Percentiles rank a stretch among this genome's conserved stretches.
Conservation (phyloP, 2,888 invertebrate species). For the Diogma glabrata region DNA sequence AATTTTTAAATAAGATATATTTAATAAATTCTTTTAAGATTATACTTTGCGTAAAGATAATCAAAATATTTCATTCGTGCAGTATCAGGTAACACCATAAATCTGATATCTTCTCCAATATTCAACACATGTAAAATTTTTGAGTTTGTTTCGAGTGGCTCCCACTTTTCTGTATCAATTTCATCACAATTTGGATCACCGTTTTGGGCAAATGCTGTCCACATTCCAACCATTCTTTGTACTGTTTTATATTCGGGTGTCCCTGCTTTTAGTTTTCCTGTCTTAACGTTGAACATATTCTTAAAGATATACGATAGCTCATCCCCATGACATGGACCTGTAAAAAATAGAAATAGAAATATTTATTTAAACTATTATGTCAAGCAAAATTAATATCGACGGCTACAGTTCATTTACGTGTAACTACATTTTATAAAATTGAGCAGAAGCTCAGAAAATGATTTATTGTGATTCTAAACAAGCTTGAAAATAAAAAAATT, state of each 20-base stretch:
- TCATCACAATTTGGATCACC: slow-evolving; percentile 31
- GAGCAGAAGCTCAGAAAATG: too few relatives aligned
- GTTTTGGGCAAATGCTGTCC: slow-evolving; percentile 51
- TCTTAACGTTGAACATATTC: background rate
- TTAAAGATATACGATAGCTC: slow-evolving; percentile 43
- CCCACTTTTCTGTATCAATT: background rate
- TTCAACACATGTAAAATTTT: background rate
- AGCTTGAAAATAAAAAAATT: too few relatives aligned
- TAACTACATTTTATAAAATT: too few relatives aligned
- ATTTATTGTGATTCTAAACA: too few relatives aligned
- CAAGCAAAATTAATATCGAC: too few relatives aligned
- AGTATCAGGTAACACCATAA: background rate
- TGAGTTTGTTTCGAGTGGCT: background rate
- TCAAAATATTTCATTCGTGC: background rate
- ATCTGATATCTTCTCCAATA: background rate
- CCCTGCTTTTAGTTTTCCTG: slow-evolving; percentile 17
- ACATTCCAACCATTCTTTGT: slow-evolving; percentile 40
- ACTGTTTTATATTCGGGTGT: slow-evolving; percentile 29
- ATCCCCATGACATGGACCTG: slow-evolving; percentile 35
- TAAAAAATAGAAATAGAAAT: too few relatives aligned
- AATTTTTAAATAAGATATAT: too few relatives aligned
- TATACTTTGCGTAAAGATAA: background rate
- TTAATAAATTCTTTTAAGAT: too few relatives aligned
- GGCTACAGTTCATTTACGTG: too few relatives aligned
- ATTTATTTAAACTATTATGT: too few relatives aligned